phyloP scores from a whole-genome alignment of 2,888 invertebrate species.

The Parnassius orleans region DNA sequence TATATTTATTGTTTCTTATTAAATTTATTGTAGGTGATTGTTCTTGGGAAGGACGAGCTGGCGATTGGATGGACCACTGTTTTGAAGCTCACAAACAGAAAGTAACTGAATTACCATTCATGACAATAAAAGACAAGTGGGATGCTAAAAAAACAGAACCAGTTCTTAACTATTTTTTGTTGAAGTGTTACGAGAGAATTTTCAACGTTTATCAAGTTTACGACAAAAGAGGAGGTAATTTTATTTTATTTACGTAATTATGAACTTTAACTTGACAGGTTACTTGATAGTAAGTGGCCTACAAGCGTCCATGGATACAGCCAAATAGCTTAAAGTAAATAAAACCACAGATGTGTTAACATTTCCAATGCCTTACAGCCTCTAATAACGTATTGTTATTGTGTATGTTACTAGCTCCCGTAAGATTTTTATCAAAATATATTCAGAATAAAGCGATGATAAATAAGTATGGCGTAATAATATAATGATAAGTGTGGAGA shows the following conservation, averaged over 20 bases:
- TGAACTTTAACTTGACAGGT: background rate
- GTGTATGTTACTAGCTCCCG: no score
- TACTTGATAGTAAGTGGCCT: no score
- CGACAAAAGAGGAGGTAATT: conserved; percentile 69
- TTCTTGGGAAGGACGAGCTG: conserved; percentile 80
- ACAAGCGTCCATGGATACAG: no score
- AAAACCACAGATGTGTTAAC: no score
- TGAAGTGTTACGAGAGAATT: conserved; percentile 69
- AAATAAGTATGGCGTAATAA: no score
- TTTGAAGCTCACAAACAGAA: conserved; percentile 74
- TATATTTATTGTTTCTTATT: background rate
- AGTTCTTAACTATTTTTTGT: conserved; percentile 70
- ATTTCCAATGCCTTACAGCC: no score
- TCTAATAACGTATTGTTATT: no score
- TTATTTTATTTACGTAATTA: background rate
- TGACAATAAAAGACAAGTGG: conserved; percentile 73
- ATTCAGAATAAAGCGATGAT: no score
- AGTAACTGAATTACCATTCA: conserved; percentile 75
- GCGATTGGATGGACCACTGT: conserved; percentile 83
- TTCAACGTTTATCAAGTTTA: conserved; percentile 79
- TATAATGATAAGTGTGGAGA: no score
- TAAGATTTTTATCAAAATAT: no score
- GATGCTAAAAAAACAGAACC: conserved; percentile 70
- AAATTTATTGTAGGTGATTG: conserved; percentile 63
- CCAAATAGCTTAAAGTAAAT: no score